Base-by-base conservation (phyloP, 2,113 vertebrate species). In the Orcinus orca region DNA sequence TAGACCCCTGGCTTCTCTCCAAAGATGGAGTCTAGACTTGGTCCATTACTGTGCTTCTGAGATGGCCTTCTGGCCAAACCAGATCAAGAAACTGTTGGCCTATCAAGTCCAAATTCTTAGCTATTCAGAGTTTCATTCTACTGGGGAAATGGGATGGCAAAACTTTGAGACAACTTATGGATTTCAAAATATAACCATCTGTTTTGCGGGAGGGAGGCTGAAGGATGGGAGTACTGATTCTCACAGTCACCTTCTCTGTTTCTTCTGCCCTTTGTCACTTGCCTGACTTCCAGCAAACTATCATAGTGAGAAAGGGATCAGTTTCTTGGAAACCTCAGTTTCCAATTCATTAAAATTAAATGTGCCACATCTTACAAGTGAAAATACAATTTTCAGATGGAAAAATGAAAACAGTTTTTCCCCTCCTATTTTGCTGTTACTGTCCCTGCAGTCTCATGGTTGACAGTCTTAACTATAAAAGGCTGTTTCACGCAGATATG, bases 1-100 rank as follows among this genome's bases (percentile, higher is more conserved):
- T 41, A 95, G 94, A 92, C 58, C 74, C 60, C 81, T 97, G 97
- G 97, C 97, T 98, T 95, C 85, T 97, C 71, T 96, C 98, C 97
- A 98, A 98, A 97, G 94, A 62, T 50, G 2, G 81, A 93, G 95
- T 97, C 77, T 93, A 98, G 98, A 98, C 97, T 97, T 98, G 62
- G 93, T 98, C 83, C 86, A 92, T 97, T 97, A 86, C 58, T 97
- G 87, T 97, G 96, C 89, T 97, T 98, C 82, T 97, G 95, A 97
- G 90, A 97, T 98, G 96, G 89, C 93, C 93, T 98, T 97, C 96
- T 97, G 95, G 97, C 96, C 97, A 98, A 74, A 98, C 93, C 82
- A 97, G 97, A 97, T 97, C 85, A 97, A 96, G 95, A 97, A 98
- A 38, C 70, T 0, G 11, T 97, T 97, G 97, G 77, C 91, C 97